Percentiles rank a stretch among this genome's conserved stretches.
Evolutionary conservation across 2,113 vertebrate genomes (phyloP).

Genomic region (Cottus gobio): DNA sequence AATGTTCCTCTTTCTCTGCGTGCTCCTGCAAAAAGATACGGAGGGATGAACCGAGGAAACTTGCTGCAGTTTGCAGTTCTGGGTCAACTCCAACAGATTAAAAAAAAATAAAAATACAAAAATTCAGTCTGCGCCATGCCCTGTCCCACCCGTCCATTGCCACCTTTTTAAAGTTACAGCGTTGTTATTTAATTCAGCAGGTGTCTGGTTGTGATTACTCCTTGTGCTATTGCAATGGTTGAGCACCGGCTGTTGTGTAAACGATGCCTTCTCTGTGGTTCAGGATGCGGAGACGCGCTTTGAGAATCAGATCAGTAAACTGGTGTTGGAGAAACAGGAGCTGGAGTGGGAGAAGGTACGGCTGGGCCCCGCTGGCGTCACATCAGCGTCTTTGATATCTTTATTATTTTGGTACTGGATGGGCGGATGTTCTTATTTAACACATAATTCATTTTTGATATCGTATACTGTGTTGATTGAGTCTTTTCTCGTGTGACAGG

Average conservation of each 20-base stretch:
- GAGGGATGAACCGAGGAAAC: slow-evolving; percentile 54
- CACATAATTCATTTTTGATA: not conserved
- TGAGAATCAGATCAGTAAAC: slow-evolving; percentile 90
- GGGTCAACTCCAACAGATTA: slow-evolving; percentile 45
- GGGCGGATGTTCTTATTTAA: not conserved
- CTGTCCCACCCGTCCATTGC: not conserved
- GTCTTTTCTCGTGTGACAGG: slow-evolving; percentile 38
- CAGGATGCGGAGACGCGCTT: slow-evolving; percentile 89
- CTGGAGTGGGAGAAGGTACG: slow-evolving; percentile 92
- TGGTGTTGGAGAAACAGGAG: slow-evolving; percentile 92
- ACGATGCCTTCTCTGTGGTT: not conserved
- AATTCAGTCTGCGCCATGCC: not conserved
- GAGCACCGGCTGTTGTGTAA: not conserved
- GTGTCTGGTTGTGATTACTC: not conserved
- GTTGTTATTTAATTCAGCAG: slow-evolving; percentile 13
- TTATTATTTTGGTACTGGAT: not conserved
- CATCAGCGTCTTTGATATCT: not conserved
- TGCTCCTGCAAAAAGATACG: slow-evolving; percentile 54
- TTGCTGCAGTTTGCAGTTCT: slow-evolving; percentile 41
- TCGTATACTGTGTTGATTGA: not conserved
- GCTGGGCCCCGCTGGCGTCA: not conserved
- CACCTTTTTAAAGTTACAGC: not conserved
- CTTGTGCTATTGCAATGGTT: not conserved
- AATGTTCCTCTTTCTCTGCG: slow-evolving; percentile 65
- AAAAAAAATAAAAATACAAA: not conserved